phyloP scores from a whole-genome alignment of 1,140 invertebrate genomes.

The Physella acuta region DNA sequence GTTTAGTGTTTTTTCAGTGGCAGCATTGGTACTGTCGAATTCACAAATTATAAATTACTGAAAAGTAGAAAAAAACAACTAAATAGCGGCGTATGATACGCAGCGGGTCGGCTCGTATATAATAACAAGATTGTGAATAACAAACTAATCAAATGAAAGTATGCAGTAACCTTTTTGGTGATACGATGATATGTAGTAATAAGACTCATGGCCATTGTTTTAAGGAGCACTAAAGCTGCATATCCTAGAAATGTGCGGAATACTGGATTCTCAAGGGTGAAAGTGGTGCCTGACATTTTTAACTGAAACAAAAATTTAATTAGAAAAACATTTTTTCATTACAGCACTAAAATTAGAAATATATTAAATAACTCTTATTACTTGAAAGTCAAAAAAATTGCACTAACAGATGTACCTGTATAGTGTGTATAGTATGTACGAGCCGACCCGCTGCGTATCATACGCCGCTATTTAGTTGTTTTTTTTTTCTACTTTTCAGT shows the following conservation, averaged over 20 bases:
- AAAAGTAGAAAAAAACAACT: too few species aligned
- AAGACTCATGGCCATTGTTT: slow-evolving; percentile 65
- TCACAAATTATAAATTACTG: too few species aligned
- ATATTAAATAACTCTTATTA: not conserved
- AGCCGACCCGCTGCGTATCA: too few species aligned
- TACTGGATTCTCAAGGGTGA: slow-evolving; percentile 36
- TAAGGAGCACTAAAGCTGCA: slow-evolving; percentile 64
- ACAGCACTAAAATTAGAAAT: not conserved
- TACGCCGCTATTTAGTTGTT: too few species aligned
- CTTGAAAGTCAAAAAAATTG: not conserved
- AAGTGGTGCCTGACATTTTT: not conserved
- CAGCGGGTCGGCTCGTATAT: too few species aligned
- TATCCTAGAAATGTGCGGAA: slow-evolving; percentile 35
- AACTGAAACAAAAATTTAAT: too few species aligned
- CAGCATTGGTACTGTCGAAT: too few species aligned
- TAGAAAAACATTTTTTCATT: too few species aligned
- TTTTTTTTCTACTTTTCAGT: too few species aligned
- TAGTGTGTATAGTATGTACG: not conserved
- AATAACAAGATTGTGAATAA: not conserved
- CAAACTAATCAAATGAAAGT: not conserved
- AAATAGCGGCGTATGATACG: too few species aligned
- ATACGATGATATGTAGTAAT: slow-evolving; percentile 65
- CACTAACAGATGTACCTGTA: not conserved
- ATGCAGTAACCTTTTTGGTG: slow-evolving; percentile 64
- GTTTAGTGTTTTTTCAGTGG: too few species aligned